These are phyloP conservation scores for Acromyrmex heyeri DNA, from an alignment of 1,140 invertebrate species.

Conservation along the genomic window DNA sequence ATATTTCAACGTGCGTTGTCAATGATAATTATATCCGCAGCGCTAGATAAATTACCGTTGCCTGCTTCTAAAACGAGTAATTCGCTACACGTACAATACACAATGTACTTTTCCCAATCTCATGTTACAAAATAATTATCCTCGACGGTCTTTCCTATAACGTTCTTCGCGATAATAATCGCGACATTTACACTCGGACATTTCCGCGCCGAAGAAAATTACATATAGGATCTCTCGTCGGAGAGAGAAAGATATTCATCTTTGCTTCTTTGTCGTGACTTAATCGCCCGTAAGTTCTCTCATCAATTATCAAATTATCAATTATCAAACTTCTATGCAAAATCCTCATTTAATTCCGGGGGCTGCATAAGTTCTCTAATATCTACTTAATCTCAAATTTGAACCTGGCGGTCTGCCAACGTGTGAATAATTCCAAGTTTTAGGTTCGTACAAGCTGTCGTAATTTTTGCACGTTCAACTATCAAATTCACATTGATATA, in stretches of 20 bases:
- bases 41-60: conserved; percentile 18
- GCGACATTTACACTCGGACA: conserved; percentile 26
- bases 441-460: not conserved
- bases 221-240: not conserved
- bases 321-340: conserved; percentile 27
- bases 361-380: conserved; percentile 7
- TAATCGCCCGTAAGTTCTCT: conserved; percentile 17
- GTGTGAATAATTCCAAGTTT: conserved; percentile 28
- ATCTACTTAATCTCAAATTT: conserved; percentile 32
- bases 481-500: conserved; percentile 26
- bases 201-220: conserved; percentile 27
- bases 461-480: conserved; percentile 13
- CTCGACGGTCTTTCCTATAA: not conserved
- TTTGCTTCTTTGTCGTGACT: not conserved
- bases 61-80: not conserved
- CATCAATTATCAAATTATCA: conserved; percentile 46
- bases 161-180: not conserved
- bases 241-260: conserved; percentile 16
- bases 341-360: conserved; percentile 8
- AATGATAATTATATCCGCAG: conserved; percentile 7
- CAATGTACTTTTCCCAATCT: conserved; percentile 3
- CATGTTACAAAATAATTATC: conserved; percentile 33
- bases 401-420: conserved; percentile 4
- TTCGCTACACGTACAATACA: not conserved
- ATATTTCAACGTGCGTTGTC: conserved; percentile 41